Evolutionary conservation across 1,140 invertebrate genomes (phyloP), one percentile per base, ranked within the genome.

Genomic region (Ptiloglossa arizonensis): DNA sequence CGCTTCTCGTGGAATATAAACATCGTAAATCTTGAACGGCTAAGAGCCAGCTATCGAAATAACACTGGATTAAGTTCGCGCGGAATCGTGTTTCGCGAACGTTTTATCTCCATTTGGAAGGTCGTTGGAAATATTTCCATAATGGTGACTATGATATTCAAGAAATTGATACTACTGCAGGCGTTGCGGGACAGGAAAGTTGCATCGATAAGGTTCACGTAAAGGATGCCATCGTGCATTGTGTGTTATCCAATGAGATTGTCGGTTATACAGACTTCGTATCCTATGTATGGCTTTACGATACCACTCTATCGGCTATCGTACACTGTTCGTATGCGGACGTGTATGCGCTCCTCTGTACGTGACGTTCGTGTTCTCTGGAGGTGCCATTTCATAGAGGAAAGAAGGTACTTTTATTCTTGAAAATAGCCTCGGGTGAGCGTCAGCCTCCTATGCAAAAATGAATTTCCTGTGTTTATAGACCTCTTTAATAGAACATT

Each of bases 231-330:
- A 48, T 52, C 35, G 67, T 63, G 69, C 56, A 81, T 83, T 24
- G 46, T 79, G 35, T 64, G 57, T 52, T 79, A 74, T 56, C 81
- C 68, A 82, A 82, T 82, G 74, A 82, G 80, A 82, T 83, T 64
- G 75, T 79, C 68, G 75, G 75, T 79, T 82, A 73, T 76, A 82
- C 69, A 46, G 74, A 54, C 59, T 83, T 70, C 74, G 69, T 79
- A 79, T 69, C 44, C 73, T 82, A 76, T 73, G 67, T 83, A 79
- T 83, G 70, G 74, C 59, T 83, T 83, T 82, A 82, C 35, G 80
- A 82, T 73, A 73, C 52, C 64, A 71, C 75, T 68, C 54, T 68
- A 79, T 81, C 76, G 74, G 54, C 56, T 64, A 82, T 79, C 63
- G 46, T 56, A 46, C 57, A 69, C 41, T 22, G 57, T 52, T 32